Conservation (phyloP, 2,888 invertebrate genomes). For the Agonopterix subpropinquella region DNA sequence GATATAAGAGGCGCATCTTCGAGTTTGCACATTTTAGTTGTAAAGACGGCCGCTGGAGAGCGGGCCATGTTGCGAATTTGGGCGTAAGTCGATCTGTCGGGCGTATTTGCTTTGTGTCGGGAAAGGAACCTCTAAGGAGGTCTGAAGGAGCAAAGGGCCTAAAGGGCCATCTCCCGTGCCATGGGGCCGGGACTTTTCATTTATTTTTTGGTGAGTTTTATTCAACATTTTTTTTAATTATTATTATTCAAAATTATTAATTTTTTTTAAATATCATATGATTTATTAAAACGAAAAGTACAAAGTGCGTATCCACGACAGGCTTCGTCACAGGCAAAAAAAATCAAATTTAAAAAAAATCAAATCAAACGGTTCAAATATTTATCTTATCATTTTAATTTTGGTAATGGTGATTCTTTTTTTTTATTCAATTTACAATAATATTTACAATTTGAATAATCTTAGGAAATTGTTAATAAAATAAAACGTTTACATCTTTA, state of each 20-base stretch:
- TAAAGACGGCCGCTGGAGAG: constrained; percentile 59
- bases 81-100: constrained; percentile 42
- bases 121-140: constrained; percentile 20
- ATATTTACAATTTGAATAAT: too few relatives aligned
- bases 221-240: not conserved
- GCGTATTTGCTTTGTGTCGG: constrained; percentile 18
- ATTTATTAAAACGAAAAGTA: too few relatives aligned
- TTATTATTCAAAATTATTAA: not conserved
- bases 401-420: too few relatives aligned
- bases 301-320: too few relatives aligned
- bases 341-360: too few relatives aligned
- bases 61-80: constrained; percentile 64
- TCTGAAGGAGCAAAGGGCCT: constrained; percentile 32
- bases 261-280: not conserved
- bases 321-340: too few relatives aligned
- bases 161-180: constrained; percentile 49
- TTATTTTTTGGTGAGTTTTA: constrained; percentile 58
- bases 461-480: too few relatives aligned
- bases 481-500: too few relatives aligned
- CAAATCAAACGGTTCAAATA: too few relatives aligned
- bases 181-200: constrained; percentile 62
- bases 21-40: constrained; percentile 73
- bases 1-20: constrained; percentile 74
- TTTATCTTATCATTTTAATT: too few relatives aligned
- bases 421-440: too few relatives aligned